Evolutionary conservation across 2,113 vertebrate genomes (phyloP), one percentile per base, ranked within the genome.

Genomic region (Chlorocebus sabaeus): DNA sequence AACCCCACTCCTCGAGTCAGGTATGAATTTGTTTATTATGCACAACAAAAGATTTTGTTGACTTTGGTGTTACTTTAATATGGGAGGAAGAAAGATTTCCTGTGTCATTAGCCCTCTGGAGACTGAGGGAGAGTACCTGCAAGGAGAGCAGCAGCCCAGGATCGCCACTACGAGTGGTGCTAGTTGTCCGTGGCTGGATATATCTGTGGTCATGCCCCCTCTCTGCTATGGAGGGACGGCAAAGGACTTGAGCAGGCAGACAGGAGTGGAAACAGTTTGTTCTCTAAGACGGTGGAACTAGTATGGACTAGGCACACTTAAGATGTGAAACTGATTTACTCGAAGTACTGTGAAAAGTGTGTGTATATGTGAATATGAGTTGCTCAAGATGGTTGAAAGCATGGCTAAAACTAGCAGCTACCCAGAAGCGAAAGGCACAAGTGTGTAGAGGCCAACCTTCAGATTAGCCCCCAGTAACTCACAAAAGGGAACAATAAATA

Each of bases 1-100:
- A 99, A 99, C 88, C 99, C 99, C 12, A 90, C 97, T 23, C 99
- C 99, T 2, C 97, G 99, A 22, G 98, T 99, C 98, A 99, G 99
- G 99, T 99, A 98, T 95, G 98, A 16, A 0, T 8, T 73, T 10
- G 73, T 43, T 38, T 9, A 45, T 70, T 89, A 14, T 22, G 1
- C 73, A 35, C 40, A 45, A 40, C 17, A 48, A 75, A 61, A 8
- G 6, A 16, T 0, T 67, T 9, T 23, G 5, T 82, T 22, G 78
- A 45, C 48, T 45, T 13, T 23, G 17, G 10, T n/a, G 78, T 78
- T 40, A 38, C 93, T 96, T 48, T 7, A 30, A 48, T 12, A 79
- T 64, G 43, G 22, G 30, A 90, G 9, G 43, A 61, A 16, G 76
- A 59, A 40, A 10, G n/a, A 16, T 23, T 59, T 52, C n/a, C 35